Percentiles rank a stretch among this genome's conserved stretches.
These are phyloP conservation scores for Platynereis dumerilii DNA, from an alignment of 2,888 invertebrate genomes.

Conservation along the genomic window DNA sequence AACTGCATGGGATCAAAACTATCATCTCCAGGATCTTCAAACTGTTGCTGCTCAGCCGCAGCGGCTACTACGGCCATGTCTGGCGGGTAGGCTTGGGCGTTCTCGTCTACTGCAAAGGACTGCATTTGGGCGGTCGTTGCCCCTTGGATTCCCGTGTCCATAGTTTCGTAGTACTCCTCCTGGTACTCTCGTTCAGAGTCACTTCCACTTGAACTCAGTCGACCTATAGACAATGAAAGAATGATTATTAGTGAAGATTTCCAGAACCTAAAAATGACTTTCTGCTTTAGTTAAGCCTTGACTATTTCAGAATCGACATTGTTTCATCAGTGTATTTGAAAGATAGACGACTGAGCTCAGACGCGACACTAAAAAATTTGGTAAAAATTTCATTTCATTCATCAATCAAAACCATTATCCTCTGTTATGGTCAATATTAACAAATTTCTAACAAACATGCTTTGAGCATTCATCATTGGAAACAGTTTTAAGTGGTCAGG, in stretches of 20 bases:
- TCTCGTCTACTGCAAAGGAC: slow-evolving; percentile 26
- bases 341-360: too few relatives aligned
- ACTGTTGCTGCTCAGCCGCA: slow-evolving; percentile 10
- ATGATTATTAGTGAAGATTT: neutral
- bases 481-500: too few relatives aligned
- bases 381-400: too few relatives aligned
- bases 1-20: slow-evolving; percentile 38
- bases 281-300: too few relatives aligned
- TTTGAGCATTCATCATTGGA: too few relatives aligned
- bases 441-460: too few relatives aligned
- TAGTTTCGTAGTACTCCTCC: slow-evolving; percentile 16
- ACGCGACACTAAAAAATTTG: too few relatives aligned
- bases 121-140: neutral
- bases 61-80: neutral
- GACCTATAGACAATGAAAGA: slow-evolving; percentile 19
- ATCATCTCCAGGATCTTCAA: slow-evolving; percentile 25
- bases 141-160: slow-evolving; percentile 20
- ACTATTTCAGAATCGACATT: too few relatives aligned
- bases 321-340: too few relatives aligned
- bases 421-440: too few relatives aligned
- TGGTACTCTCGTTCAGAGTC: slow-evolving; percentile 25
- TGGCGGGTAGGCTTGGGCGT: slow-evolving; percentile 30
- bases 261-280: too few relatives aligned
- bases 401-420: too few relatives aligned
- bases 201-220: slow-evolving; percentile 33